These are phyloP conservation scores for Metallyticus violacea DNA, from an alignment of 2,888 invertebrate species.

Conservation along the genomic window DNA sequence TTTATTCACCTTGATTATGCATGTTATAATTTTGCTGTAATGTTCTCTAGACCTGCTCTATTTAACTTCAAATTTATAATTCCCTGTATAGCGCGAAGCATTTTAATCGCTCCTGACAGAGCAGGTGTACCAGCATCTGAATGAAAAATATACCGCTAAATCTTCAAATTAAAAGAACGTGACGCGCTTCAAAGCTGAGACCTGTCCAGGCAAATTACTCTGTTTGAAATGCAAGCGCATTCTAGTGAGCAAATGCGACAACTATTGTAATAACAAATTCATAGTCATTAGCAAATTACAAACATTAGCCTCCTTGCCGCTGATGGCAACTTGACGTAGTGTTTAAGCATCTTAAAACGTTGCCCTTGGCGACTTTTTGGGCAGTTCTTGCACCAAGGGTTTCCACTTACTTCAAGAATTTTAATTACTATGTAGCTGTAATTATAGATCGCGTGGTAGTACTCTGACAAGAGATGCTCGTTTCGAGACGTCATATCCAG, in stretches of 20 bases:
- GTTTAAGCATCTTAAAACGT: not conserved
- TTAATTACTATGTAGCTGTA: not conserved
- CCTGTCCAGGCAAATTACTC: not conserved
- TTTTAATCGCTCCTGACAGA: not conserved
- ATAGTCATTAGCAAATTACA: not conserved
- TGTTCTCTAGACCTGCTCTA: not conserved
- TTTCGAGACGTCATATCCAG: not conserved
- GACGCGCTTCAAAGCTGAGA: not conserved
- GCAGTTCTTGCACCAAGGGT: not conserved
- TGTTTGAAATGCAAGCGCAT: not conserved
- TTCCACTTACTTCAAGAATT: not conserved
- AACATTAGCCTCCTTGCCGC: not conserved
- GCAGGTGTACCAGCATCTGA: not conserved
- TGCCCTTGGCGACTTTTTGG: not conserved
- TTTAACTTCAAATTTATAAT: not conserved
- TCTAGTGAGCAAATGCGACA: not conserved
- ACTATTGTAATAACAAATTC: not conserved
- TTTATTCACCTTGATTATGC: not conserved
- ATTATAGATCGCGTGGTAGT: not conserved
- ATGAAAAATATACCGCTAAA: not conserved
- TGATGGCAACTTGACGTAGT: not conserved
- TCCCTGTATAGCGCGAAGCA: not conserved
- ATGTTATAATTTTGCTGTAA: not conserved
- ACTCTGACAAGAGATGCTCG: not conserved
- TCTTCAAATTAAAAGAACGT: not conserved